Evolutionary conservation across 1,140 invertebrate genomes (phyloP), one percentile per base, ranked within the genome.

Genomic region (Papilio machaon): DNA sequence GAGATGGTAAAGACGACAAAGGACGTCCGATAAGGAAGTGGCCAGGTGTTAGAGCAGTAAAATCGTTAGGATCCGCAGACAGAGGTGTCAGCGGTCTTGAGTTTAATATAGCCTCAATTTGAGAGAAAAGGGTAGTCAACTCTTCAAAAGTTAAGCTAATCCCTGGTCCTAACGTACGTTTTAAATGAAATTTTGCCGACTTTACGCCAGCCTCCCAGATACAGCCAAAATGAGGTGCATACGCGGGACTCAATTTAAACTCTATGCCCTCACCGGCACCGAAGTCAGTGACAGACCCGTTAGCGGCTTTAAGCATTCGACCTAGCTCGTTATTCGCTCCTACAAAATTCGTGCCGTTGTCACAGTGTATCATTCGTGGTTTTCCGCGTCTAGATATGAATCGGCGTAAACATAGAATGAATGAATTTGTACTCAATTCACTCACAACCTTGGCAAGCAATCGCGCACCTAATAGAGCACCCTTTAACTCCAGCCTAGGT

Each of bases 401-500:
- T n/a, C n/a, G n/a, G n/a, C n/a, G n/a, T n/a, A n/a, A n/a, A n/a
- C n/a, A n/a, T n/a, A n/a, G n/a, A n/a, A n/a, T n/a, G n/a, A n/a
- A n/a, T n/a, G n/a, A n/a, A n/a, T n/a, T n/a, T n/a, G n/a, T n/a
- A n/a, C n/a, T n/a, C n/a, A n/a, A n/a, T n/a, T n/a, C n/a, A n/a
- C n/a, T n/a, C n/a, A 58, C 17, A n/a, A 58, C 54, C 6, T 58
- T 58, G 15, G 5, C 2, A 6, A 58, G 54, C 5, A 58, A n/a
- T n/a, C 73, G 54, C 8, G 80, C 80, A 47, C 9, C 73, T 64
- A 81, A 58, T 9, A 67, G 11, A 11, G 54, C 58, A 4, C 43
- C 73, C 60, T 38, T 64, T 10, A 76, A 38, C 9, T 81, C 80
- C 1, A 78, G 47, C 0, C 80, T 30, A 8, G 80, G 80, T 23